Evolutionary conservation across 2,113 vertebrate species (phyloP).

Genomic region (Daphoenositta chrysoptera): DNA sequence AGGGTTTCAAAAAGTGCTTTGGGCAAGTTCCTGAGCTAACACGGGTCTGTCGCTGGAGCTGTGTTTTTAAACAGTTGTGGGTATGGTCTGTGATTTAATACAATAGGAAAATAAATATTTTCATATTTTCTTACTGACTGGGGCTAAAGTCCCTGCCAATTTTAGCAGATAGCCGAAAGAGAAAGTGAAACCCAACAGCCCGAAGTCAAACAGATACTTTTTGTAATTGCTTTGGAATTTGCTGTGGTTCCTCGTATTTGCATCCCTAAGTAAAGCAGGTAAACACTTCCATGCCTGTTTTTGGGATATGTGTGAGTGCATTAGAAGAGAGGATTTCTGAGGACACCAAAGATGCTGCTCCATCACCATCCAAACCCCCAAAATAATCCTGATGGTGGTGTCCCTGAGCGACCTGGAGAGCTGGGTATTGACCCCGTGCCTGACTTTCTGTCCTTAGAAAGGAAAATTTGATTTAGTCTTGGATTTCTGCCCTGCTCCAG

Average conservation of each 20-base stretch:
- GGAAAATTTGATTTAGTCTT: accelerated
- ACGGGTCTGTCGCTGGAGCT: neutral
- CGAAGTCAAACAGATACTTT: neutral
- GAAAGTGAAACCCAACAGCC: neutral
- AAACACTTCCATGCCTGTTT: neutral
- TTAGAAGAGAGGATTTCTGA: neutral
- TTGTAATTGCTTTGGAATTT: neutral
- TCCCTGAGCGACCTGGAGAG: neutral
- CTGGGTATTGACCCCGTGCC: neutral
- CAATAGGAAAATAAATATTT: constrained; percentile 16
- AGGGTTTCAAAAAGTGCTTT: neutral
- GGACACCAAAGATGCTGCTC: neutral
- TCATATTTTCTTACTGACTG: neutral
- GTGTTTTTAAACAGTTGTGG: neutral
- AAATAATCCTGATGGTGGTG: accelerated
- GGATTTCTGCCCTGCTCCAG: neutral
- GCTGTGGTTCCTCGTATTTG: neutral
- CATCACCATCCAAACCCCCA: neutral
- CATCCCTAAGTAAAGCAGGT: neutral
- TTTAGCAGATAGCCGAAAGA: neutral
- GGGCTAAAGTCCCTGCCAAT: neutral
- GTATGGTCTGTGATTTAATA: neutral
- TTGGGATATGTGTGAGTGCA: no score
- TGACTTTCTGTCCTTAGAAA: neutral
- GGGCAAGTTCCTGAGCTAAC: neutral